Evolutionary conservation across 2,113 vertebrate genomes (phyloP).

Genomic region (Tylochromis polylepis): DNA sequence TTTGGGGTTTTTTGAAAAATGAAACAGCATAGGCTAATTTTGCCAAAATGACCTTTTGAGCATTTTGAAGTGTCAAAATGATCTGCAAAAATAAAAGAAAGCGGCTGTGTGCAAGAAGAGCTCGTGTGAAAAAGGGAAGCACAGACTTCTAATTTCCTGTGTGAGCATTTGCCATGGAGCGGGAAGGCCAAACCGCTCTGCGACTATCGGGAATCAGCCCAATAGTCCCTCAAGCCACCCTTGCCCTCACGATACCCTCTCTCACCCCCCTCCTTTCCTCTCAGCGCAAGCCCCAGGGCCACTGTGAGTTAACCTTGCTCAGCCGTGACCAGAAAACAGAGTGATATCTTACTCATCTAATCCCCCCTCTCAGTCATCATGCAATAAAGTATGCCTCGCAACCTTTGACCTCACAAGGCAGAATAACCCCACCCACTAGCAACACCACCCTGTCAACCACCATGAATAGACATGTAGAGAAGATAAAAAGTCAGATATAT

Average conservation of each 20-base stretch:
- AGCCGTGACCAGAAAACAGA: slow-evolving; percentile 71
- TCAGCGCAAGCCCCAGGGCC: slow-evolving; percentile 52
- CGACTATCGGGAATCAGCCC: slow-evolving; percentile 69
- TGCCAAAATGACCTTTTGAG: slow-evolving; percentile 10
- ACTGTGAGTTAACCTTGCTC: slow-evolving; percentile 67
- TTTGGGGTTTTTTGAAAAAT: not conserved
- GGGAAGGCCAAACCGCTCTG: slow-evolving; percentile 58
- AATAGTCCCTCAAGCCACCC: slow-evolving; percentile 63
- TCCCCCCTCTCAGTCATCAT: slow-evolving; percentile 68
- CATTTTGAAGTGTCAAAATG: slow-evolving; percentile 27
- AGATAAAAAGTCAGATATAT: not conserved
- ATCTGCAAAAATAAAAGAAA: slow-evolving; percentile 32
- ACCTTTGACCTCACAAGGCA: slow-evolving; percentile 65
- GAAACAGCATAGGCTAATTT: slow-evolving; percentile 27
- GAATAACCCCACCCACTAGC: slow-evolving; percentile 7
- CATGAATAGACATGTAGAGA: not conserved
- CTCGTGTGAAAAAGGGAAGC: slow-evolving; percentile 71
- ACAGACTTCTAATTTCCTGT: slow-evolving; percentile 75
- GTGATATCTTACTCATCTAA: slow-evolving; percentile 76
- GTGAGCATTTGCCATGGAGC: slow-evolving; percentile 58
- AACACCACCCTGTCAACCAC: slow-evolving; percentile 18
- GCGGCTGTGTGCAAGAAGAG: slow-evolving; percentile 47
- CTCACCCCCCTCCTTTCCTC: slow-evolving; percentile 18
- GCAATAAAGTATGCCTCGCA: slow-evolving; percentile 70
- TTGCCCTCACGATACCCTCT: slow-evolving; percentile 58